These are phyloP conservation scores for Polyergus mexicanus DNA, from an alignment of 1,140 invertebrate genomes.

Conservation along the genomic window DNA sequence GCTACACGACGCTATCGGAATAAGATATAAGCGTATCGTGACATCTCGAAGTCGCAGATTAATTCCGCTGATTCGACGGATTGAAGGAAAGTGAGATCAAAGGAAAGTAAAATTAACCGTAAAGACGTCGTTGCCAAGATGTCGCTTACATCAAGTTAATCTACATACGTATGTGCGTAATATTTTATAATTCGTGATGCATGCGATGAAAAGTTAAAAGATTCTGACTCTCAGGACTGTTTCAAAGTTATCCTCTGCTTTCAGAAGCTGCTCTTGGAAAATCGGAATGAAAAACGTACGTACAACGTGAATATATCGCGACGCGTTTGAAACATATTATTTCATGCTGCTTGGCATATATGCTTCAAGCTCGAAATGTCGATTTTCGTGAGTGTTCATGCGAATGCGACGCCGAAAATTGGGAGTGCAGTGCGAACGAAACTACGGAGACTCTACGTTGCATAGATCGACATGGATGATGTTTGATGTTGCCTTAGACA, in stretches of 20 bases:
- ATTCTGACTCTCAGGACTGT: background rate
- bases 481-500: background rate
- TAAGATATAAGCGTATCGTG: no score
- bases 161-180: no score
- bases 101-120: no score
- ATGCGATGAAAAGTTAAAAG: background rate
- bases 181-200: no score
- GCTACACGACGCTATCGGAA: no score
- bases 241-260: background rate
- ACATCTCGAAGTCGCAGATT: no score
- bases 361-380: no score
- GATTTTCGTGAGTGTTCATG: background rate
- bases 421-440: background rate
- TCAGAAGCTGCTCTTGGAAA: background rate
- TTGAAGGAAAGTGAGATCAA: background rate
- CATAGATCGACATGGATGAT: background rate
- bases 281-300: background rate
- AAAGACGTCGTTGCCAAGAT: no score
- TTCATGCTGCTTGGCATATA: background rate
- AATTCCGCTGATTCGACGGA: no score
- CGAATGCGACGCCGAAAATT: background rate
- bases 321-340: background rate
- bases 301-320: background rate
- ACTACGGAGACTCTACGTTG: background rate
- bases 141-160: no score